These are phyloP conservation scores for Antennarius striatus DNA, from an alignment of 2,113 vertebrate species.

Conservation along the genomic window DNA sequence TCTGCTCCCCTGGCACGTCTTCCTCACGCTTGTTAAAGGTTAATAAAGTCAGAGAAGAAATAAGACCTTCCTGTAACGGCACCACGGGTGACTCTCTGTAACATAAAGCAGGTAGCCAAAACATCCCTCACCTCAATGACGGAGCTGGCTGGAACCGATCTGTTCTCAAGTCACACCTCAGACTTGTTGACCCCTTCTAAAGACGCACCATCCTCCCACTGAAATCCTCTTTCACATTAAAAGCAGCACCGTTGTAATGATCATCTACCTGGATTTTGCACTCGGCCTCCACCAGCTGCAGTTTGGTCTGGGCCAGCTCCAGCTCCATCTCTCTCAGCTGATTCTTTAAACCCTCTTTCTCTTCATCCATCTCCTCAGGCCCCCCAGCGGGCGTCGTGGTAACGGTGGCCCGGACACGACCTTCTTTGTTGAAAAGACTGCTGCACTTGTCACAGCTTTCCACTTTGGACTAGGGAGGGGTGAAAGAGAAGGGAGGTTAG, in stretches of 20 bases:
- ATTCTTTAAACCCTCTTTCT: conserved; percentile 92
- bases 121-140: background rate
- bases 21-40: background rate
- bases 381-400: conserved; percentile 77
- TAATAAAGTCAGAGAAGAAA: too few species aligned
- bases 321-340: conserved; percentile 98
- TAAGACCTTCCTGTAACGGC: too few species aligned
- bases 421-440: conserved; percentile 75
- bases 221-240: too few species aligned
- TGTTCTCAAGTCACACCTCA: background rate
- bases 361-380: conserved; percentile 89
- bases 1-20: background rate
- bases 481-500: background rate
- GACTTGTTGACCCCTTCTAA: background rate
- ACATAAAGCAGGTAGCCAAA: background rate
- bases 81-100: too few species aligned
- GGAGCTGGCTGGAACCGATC: background rate
- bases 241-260: background rate
- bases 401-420: conserved; percentile 65
- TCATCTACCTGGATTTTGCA: conserved; percentile 94
- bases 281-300: conserved; percentile 97
- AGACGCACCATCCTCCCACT: too few species aligned
- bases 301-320: conserved; percentile 96
- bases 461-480: conserved; percentile 58
- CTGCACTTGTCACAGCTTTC: conserved; percentile 75